Conservation (phyloP, 2,113 vertebrate species). For the Silurus glanis region DNA sequence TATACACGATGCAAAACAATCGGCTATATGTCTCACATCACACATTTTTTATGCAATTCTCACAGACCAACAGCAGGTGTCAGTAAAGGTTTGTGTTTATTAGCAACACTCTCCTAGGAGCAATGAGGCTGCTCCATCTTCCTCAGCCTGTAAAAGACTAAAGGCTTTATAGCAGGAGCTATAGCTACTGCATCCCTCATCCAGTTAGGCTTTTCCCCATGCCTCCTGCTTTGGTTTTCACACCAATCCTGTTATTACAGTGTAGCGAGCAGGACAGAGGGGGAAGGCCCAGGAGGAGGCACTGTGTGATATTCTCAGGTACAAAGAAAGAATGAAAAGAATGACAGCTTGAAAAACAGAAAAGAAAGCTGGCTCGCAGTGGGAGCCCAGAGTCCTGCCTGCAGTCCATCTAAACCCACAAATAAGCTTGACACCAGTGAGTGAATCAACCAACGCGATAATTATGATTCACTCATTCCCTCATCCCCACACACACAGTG, state of each 20-base stretch:
- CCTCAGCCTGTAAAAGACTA: neutral
- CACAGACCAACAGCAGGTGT: conserved; percentile 62
- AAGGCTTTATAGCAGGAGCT: neutral
- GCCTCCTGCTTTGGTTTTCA: conserved; percentile 12
- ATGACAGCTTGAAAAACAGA: neutral
- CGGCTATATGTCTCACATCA: too few relatives aligned
- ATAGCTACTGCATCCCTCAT: conserved; percentile 20
- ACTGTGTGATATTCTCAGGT: conserved; percentile 4
- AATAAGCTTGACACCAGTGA: conserved; percentile 28
- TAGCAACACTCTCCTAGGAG: neutral
- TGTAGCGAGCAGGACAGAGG: conserved; percentile 9
- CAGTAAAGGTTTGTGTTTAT: conserved; percentile 56
- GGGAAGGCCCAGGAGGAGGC: conserved; percentile 16
- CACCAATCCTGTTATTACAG: conserved; percentile 30
- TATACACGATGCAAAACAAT: too few relatives aligned
- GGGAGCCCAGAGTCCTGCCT: neutral
- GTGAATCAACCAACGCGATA: conserved; percentile 32
- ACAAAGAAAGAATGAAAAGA: neutral
- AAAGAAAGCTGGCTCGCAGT: conserved; percentile 2
- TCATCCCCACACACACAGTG: conserved; percentile 30
- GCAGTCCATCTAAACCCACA: conserved; percentile 17
- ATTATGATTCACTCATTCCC: conserved; percentile 51
- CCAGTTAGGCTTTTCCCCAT: neutral
- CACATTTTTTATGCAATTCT: neutral
- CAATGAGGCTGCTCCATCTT: conserved; percentile 3